Evolutionary conservation across 2,113 vertebrate species (phyloP), one percentile per base, ranked within the genome.

Genomic region (Calypte anna): DNA sequence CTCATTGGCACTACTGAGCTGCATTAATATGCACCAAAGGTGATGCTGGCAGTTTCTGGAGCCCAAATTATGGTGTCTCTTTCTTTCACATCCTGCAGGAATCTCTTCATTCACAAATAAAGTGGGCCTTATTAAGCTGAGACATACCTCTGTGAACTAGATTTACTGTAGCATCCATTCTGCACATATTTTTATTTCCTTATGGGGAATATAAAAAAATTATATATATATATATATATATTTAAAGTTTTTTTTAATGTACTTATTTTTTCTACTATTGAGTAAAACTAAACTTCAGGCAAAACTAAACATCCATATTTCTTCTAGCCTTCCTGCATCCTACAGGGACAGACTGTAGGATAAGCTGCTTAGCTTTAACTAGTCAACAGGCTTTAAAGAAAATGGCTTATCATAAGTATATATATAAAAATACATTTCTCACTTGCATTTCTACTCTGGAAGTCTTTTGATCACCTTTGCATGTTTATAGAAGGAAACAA

Each of bases 1-100:
- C 89, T 94, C 89, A 89, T 96, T 96, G 97, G 89, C 93, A 96
- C 77, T 82, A 88, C 92, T 95, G 92, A 96, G 87, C 77, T 85
- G 85, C 77, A 96, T 96, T 96, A 96, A 91, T 95, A 96, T 96
- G 93, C 91, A 94, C 87, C 74, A 87, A 81, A 94, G 91, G 18
- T 75, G 69, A 93, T 84, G 89, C 77, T 83, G 89, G 93, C 85
- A 67, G 70, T 94, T 96, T 95, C 89, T 88, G 84, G 82, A 93
- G 91, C 75, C 70, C 53, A 94, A 94, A 95, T 96, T 51, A 94
- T 38, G 59, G 48, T 81, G 64, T 96, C 94, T 94, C 61, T 88
- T 81, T 92, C 88, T 90, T 74, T 85, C 76, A 89, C 54, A 75
- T 91, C 74, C 67, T 94, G 53, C 76, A 96, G 90, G 72, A 93